Base-by-base conservation (phyloP, 1,140 invertebrate genomes). In the Littorina saxatilis region DNA sequence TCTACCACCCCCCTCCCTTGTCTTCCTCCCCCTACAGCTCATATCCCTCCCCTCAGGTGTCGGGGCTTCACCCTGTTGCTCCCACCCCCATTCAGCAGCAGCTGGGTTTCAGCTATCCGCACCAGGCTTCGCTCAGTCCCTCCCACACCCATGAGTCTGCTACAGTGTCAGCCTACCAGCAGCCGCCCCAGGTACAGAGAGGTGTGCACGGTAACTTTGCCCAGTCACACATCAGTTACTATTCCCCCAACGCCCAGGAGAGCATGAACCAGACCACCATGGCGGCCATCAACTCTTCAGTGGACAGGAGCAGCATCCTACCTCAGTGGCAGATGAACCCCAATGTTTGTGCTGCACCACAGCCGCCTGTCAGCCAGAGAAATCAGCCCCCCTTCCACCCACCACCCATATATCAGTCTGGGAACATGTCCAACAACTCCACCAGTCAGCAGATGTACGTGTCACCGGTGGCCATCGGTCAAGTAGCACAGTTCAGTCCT, bases 251-350 rank as follows among this genome's bases (percentile, higher is more conserved):
- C 43, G 32, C 37, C 29, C 70, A 73, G 43, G 76, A 78, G 58
- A 78, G 58, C 37, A 2, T 35, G 15, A 35, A 32, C 0, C 50
- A 63, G 4, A 23, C 20, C 58, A 11, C 50, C 29, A 4, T 23
- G 20, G 52, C 35, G 17, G 29, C 35, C 50, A 61, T 27, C 37
- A 23, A 43, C 27, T 78, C 76, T 29, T 61, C 55, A n/a, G 76
- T 78, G 55, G 76, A 78, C 37, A 61, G 55, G 23, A 78, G 76
- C 35, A 78, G 76, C 76, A 61, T 78, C 27, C 39, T 78, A 1
- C 35, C 76, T 9, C 76, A 78, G 58, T 78, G 76, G 76, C 55
- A 63, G n/a, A 78, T 78, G 76, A 63, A 29, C 23, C 76, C 52
- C 40, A 20, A 17, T 1, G 70, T 29, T 17, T 17, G 40, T 29